Conservation (phyloP, 2,113 vertebrate genomes). For the Paracanthobrama guichenoti region DNA sequence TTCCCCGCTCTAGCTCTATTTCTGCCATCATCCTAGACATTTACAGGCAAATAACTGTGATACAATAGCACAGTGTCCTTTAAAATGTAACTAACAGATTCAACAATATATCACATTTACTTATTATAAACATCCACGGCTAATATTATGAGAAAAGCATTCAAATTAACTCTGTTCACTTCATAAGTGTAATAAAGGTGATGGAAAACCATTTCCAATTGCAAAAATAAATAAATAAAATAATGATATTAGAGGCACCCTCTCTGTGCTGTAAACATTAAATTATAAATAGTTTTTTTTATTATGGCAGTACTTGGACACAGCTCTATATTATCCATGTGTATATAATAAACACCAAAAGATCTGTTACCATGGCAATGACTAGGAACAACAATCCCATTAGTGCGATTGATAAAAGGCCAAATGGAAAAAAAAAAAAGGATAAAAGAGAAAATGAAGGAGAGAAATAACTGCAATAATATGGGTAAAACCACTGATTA, state of each 20-base stretch:
- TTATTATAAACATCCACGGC: slow-evolving; percentile 22
- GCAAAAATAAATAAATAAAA: neutral
- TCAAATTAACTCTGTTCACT: slow-evolving; percentile 32
- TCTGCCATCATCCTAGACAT: slow-evolving; percentile 29
- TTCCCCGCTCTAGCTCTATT: neutral
- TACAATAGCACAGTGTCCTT: slow-evolving; percentile 25
- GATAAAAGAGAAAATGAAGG: neutral
- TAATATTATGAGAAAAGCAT: slow-evolving; percentile 32
- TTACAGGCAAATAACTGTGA: slow-evolving; percentile 44
- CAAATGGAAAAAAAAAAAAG: neutral
- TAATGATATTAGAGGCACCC: slow-evolving; percentile 14
- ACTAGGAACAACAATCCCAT: slow-evolving; percentile 35
- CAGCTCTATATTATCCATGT: neutral
- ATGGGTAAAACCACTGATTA: slow-evolving; percentile 28
- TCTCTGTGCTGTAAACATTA: slow-evolving; percentile 22
- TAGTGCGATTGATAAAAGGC: slow-evolving; percentile 35
- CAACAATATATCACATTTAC: slow-evolving; percentile 33
- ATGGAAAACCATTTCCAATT: slow-evolving; percentile 33
- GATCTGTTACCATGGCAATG: slow-evolving; percentile 47
- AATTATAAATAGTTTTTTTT: slow-evolving; percentile 17
- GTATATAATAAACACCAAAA: slow-evolving; percentile 39
- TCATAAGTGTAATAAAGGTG: slow-evolving; percentile 25
- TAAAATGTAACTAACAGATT: slow-evolving; percentile 35
- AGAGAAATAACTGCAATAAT: slow-evolving; percentile 31
- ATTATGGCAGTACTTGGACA: slow-evolving; percentile 22